Percentiles rank a stretch among this genome's conserved stretches.
Evolutionary conservation across 2,113 vertebrate species (phyloP).

Genomic region (Calypte anna): DNA sequence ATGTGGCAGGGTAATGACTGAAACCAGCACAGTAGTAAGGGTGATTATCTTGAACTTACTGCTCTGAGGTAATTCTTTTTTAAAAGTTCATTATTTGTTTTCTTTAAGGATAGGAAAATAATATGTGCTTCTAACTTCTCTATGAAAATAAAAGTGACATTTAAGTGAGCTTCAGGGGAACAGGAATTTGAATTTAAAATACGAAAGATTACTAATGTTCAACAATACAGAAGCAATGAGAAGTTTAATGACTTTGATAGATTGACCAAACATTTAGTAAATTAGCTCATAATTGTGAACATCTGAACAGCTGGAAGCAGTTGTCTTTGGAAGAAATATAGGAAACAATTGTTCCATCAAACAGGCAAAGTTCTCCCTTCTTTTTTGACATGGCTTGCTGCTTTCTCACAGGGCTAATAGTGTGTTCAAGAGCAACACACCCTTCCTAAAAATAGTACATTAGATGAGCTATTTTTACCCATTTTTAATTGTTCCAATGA

Average conservation of each 20-base stretch:
- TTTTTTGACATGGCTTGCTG: background rate
- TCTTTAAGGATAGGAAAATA: background rate
- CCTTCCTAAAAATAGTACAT: background rate
- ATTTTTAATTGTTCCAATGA: background rate
- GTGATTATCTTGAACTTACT: background rate
- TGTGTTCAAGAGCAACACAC: background rate
- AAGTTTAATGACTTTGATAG: slow-evolving; percentile 22
- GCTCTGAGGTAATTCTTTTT: background rate
- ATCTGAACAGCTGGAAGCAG: slow-evolving; percentile 7
- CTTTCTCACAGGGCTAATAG: background rate
- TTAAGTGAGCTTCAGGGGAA: background rate
- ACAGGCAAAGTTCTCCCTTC: background rate
- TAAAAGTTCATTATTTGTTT: background rate
- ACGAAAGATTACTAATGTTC: background rate
- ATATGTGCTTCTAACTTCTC: background rate
- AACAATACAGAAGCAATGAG: background rate
- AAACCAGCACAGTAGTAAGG: background rate
- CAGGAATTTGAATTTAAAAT: slow-evolving; percentile 11
- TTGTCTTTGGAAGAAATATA: slow-evolving; percentile 2
- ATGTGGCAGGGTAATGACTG: background rate
- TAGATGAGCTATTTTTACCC: background rate
- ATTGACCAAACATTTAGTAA: slow-evolving; percentile 2
- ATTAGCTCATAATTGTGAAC: slow-evolving; percentile 16
- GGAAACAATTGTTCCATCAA: background rate
- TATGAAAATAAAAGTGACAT: background rate